Evolutionary conservation across 2,888 invertebrate genomes (phyloP), one percentile per base, ranked within the genome.

Genomic region (Myopa testacea): DNA sequence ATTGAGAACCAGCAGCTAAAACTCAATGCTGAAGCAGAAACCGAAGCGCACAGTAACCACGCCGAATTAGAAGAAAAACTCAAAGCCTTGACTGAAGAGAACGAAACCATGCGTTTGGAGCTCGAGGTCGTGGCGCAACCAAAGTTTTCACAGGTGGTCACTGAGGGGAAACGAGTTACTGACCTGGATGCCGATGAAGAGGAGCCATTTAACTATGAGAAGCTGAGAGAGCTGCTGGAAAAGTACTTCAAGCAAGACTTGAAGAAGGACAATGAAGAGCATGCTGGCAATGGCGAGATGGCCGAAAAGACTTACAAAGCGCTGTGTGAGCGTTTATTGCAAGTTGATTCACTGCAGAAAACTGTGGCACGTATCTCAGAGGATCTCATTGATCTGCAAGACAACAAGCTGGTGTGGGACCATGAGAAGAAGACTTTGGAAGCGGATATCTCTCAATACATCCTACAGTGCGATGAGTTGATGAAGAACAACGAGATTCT

Each of bases 401-500:
- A 86, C 40, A 91, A 90, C 77, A 91, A 91, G 83, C 85, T 91
- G 60, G 89, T 91, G 81, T 88, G 91, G 58, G 91, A 92, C 86
- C 91, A 92, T 81, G 92, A 92, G 80, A 92, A 92, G 80, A 87
- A 87, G 75, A 89, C 89, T 1, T 81, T 89, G 1, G 87, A 88
- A 76, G 89, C 89, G 19, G 89, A 89, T 75, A 88, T 91, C 60
- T 90, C 90, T 67, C 91, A 91, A 81, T 91, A 90, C 67, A 90
- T 91, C 81, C 87, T 91, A 40, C 93, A 94, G 88, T 92, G 92
- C 81, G 93, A 91, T 78, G 93, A 93, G 85, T 91, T 93, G 85
- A 93, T 93, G 88, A 93, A 93, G 85, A 94, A 93, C 86, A 94
- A 94, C 84, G 93, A 93, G 83, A 90, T 93, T 78, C 88, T 94